Evolutionary conservation across 2,113 vertebrate genomes (phyloP), one percentile per base, ranked within the genome.

Genomic region (Erythrocercus mccallii): DNA sequence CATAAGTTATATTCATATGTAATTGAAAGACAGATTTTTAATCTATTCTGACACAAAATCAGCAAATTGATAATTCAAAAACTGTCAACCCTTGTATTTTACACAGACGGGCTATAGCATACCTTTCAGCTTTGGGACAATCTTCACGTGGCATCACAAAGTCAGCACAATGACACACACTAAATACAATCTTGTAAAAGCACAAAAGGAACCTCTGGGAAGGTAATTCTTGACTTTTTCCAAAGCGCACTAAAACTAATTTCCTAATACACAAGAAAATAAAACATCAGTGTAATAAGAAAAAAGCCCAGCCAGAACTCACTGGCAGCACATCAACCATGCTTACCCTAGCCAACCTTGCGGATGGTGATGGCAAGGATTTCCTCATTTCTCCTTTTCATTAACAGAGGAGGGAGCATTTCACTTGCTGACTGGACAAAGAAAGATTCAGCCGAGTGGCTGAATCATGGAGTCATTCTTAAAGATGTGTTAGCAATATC

Each of bases 1-100:
- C 0, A 0, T 19, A 76, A n/a, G 3, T 66, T 74, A 88, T 11
- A 12, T 35, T 73, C 16, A n/a, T 0, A 2, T 10, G 17, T 13
- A 54, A 38, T 12, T 10, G 10, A 71, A 78, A 62, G 38, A 61
- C 0, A 48, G 23, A 62, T 64, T 70, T 90, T 71, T 62, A 53
- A 81, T 44, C 25, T 83, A 2, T 38, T 81, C 31, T 33, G 40
- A 62, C 50, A 73, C 22, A 78, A 92, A 86, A 12, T 10, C 20
- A 80, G 33, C 20, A 90, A 74, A 86, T 0, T 20, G 10, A 53
- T 11, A 58, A 60, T 64, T 81, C 9, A 50, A 54, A 58, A 89
- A n/a, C 2, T 5, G 47, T 9, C 58, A 82, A 65, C 74, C 3
- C 37, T 66, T 77, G 4, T 31, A 35, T 50, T 85, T 82, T 30